Conservation (phyloP, 2,888 invertebrate genomes). For the Folsomia manolachei region DNA sequence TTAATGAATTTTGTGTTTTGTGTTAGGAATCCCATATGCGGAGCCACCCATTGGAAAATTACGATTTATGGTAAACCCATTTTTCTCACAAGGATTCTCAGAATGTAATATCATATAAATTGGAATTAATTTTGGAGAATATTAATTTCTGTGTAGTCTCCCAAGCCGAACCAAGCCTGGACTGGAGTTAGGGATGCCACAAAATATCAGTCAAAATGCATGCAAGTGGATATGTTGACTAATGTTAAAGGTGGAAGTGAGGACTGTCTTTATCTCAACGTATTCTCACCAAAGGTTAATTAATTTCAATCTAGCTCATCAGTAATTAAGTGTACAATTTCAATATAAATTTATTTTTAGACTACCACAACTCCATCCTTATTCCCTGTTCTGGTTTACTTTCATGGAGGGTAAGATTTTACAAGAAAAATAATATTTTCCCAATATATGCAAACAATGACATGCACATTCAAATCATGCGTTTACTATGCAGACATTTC, state of each 20-base stretch:
- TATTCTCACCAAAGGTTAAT: constrained; percentile 4
- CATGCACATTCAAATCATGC: not conserved
- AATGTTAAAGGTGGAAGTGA: constrained; percentile 14
- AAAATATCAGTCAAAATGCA: constrained; percentile 13
- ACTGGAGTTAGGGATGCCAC: not conserved
- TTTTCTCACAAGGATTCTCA: not conserved
- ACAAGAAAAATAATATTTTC: too few relatives aligned
- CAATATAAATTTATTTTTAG: not conserved
- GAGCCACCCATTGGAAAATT: not conserved
- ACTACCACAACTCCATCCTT: constrained; percentile 2
- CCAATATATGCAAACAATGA: not conserved
- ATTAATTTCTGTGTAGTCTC: constrained; percentile 7
- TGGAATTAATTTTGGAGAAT: not conserved
- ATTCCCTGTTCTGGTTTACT: constrained; percentile 7
- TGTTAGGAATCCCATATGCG: not conserved
- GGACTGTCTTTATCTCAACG: constrained; percentile 12
- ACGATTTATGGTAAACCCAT: not conserved
- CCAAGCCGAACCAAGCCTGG: constrained; percentile 12
- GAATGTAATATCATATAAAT: not conserved
- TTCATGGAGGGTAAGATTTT: constrained; percentile 7
- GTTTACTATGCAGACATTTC: not conserved
- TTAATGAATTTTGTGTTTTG: not conserved
- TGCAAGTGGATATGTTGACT: constrained; percentile 13
- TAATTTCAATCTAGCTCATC: not conserved
- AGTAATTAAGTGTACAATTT: not conserved